Evolutionary conservation across 2,888 invertebrate species (phyloP).

Genomic region (Helleia helle): DNA sequence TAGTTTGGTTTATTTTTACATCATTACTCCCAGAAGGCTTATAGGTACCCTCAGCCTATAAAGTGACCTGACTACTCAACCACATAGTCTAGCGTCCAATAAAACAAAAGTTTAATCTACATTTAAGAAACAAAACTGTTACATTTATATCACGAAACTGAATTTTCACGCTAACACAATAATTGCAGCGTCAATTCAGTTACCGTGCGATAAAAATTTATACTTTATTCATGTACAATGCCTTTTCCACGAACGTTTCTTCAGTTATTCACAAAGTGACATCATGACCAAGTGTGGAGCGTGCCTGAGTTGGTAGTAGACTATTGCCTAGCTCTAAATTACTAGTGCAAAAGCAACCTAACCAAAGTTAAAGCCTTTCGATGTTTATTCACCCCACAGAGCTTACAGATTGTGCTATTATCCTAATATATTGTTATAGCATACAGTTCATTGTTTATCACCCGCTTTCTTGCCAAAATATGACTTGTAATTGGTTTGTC

Average conservation of each 20-base stretch:
- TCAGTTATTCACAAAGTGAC: not conserved
- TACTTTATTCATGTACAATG: too few species aligned
- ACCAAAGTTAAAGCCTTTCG: slow-evolving; percentile 3
- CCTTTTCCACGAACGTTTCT: not conserved
- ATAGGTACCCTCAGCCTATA: too few species aligned
- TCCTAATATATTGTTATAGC: not conserved
- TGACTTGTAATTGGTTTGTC: not conserved
- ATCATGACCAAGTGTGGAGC: not conserved
- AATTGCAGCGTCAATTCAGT: too few species aligned
- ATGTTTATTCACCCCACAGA: not conserved
- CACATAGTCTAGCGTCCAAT: too few species aligned
- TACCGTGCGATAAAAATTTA: too few species aligned
- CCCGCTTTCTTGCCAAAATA: not conserved
- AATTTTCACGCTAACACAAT: too few species aligned
- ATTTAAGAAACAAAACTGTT: too few species aligned
- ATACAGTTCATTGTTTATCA: not conserved
- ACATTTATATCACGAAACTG: too few species aligned
- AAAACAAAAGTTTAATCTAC: too few species aligned
- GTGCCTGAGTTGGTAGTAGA: not conserved
- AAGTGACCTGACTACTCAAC: too few species aligned
- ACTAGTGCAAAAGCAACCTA: slow-evolving; percentile 1
- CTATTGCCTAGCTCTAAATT: slow-evolving; percentile 3
- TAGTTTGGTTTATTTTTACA: too few species aligned
- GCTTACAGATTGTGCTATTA: slow-evolving; percentile 4
- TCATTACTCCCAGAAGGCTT: too few species aligned